Evolutionary conservation across 2,113 vertebrate species (phyloP), one percentile per base, ranked within the genome.

Genomic region (Cephalophus harveyi): DNA sequence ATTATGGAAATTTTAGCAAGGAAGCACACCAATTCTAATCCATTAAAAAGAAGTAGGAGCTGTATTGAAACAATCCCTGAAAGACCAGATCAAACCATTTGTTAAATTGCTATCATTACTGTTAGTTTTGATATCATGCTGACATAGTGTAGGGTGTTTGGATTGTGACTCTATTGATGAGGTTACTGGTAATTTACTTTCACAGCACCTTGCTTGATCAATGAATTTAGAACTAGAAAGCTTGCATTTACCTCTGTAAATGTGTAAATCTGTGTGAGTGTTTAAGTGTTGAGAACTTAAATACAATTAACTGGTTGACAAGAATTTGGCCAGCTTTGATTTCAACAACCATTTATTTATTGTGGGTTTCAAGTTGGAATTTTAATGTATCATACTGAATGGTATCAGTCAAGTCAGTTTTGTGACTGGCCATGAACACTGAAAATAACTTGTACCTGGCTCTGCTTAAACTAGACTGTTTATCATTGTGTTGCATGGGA

Each of bases 91-190:
- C 13, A 98, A 55, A 96, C 95, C 19, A 96, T 60, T 94, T 30
- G 87, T 60, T 94, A 55, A 60, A 48, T 76, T 97, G 85, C 57
- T 97, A 46, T 91, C 81, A 96, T 19, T 64, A 11, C 54, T 97
- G 97, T 97, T 97, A 98, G 97, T 97, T 97, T 87, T 95, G 55
- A 28, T 93, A 74, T 54, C 54, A 87, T 36, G 98, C 97, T 97
- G 67, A 95, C 57, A 64, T 46, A 84, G 1, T 17, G 96, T 13
- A 87, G 85, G 67, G 14, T 48, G 78, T 50, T 21, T 85, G 76
- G 62, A 94, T 81, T 14, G 92, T 97, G 82, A 83, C 0, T 16
- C 62, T 92, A 97, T 94, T 92, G 78, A 95, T 97, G 85, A 71
- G 21, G 2, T 54, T 92, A 94, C 3, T 19, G 52, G 87, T 83